These are phyloP conservation scores for Orientallactaga sibirica DNA, from an alignment of 2,797 vertebrate genomes.

Conservation along the genomic window DNA sequence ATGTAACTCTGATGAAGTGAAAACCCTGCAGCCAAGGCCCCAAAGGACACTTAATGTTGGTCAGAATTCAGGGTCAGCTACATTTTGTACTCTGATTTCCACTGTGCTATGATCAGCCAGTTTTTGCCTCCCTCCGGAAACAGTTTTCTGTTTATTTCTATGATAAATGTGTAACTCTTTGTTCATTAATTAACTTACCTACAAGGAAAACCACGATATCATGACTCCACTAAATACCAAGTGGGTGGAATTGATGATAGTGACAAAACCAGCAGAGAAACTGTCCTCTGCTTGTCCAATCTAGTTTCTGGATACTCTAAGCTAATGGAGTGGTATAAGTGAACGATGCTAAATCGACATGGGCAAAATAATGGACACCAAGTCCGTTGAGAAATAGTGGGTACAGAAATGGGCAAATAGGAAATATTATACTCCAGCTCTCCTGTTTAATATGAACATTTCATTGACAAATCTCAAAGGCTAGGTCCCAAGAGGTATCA, in stretches of 20 bases:
- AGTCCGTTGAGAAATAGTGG: background rate
- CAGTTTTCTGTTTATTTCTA: background rate
- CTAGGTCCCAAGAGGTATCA: background rate
- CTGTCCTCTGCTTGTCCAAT: background rate
- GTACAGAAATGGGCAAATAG: background rate
- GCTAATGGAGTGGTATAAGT: background rate
- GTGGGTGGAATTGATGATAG: background rate
- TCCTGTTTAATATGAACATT: background rate
- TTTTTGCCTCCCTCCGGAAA: background rate
- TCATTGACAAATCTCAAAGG: fast-evolving
- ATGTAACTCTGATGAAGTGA: background rate
- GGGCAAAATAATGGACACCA: background rate
- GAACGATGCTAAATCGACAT: background rate
- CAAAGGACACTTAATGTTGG: no score
- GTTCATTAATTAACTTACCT: background rate
- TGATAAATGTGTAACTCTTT: background rate
- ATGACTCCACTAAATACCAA: background rate
- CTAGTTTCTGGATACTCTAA: background rate
- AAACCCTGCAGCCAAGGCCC: background rate
- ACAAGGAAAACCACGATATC: background rate
- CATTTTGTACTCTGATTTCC: background rate
- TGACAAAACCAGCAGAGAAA: background rate
- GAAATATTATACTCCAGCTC: background rate
- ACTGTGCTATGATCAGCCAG: background rate
- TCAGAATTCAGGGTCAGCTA: background rate